Evolutionary conservation across 2,888 invertebrate genomes (phyloP).

Genomic region (Athalia circularis): DNA sequence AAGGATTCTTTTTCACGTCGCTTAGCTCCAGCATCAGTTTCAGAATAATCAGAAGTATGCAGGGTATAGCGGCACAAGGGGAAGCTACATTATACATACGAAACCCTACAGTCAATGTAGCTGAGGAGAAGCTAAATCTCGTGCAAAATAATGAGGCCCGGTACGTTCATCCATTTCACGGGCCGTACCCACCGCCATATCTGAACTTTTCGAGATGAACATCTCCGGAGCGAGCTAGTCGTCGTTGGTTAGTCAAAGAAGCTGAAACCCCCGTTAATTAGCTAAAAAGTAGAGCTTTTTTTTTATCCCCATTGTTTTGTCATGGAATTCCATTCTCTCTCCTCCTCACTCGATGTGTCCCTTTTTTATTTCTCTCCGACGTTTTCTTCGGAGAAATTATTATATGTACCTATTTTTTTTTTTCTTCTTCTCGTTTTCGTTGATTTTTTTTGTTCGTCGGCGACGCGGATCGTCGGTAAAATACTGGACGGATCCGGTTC

Average conservation of each 20-base stretch:
- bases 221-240: slow-evolving; percentile 45
- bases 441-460: slow-evolving; percentile 33
- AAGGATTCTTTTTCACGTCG: too few species aligned
- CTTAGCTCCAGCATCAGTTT: not conserved
- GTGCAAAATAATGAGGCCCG: slow-evolving; percentile 63
- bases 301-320: not conserved
- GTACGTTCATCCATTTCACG: slow-evolving; percentile 1
- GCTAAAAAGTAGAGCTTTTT: slow-evolving; percentile 60
- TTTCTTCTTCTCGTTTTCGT: slow-evolving; percentile 24
- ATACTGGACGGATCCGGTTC: slow-evolving; percentile 36
- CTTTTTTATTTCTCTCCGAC: slow-evolving; percentile 6
- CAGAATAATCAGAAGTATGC: not conserved
- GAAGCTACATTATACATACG: not conserved
- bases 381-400: slow-evolving; percentile 6
- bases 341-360: slow-evolving; percentile 30
- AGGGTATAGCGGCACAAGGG: not conserved
- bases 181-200: slow-evolving; percentile 54
- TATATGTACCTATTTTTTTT: slow-evolving; percentile 8
- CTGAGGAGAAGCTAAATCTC: not conserved
- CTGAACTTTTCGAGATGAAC: slow-evolving; percentile 20
- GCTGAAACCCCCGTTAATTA: slow-evolving; percentile 68
- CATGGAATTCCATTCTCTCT: not conserved
- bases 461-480: slow-evolving; percentile 42
- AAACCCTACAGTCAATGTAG: not conserved
- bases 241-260: slow-evolving; percentile 64